Percentiles rank a stretch among this genome's conserved stretches.
phyloP scores from a whole-genome alignment of 2,797 vertebrate genomes.

The Dromococcyx pavoninus region DNA sequence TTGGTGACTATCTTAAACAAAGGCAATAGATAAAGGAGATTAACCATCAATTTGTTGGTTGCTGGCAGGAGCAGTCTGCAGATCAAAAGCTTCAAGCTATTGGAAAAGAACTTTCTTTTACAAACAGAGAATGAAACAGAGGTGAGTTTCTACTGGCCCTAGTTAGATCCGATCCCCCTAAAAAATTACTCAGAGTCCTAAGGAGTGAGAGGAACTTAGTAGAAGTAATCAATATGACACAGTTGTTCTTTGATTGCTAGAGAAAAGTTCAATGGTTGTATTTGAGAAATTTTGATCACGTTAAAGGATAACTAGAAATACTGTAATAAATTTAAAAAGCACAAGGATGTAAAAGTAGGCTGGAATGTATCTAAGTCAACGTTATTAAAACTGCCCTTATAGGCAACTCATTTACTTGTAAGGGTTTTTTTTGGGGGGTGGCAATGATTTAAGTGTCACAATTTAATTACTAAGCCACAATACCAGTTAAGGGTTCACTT shows the following conservation, averaged over 20 bases:
- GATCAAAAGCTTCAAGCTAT: neutral
- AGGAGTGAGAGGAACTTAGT: neutral
- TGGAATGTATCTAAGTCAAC: neutral
- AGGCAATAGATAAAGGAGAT: neutral
- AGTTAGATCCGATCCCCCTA: neutral
- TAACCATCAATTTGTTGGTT: neutral
- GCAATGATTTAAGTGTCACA: neutral
- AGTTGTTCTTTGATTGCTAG: conserved; percentile 32
- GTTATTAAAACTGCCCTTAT: neutral
- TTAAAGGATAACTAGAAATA: conserved; percentile 7
- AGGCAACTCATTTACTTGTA: neutral
- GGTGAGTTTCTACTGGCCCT: neutral
- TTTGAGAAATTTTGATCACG: neutral
- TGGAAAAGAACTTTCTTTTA: neutral
- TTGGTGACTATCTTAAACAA: neutral
- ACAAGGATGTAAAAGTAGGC: neutral
- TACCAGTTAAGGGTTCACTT: neutral
- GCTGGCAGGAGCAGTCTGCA: neutral
- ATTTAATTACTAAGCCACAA: conserved; percentile 1
- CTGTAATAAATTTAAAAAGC: neutral
- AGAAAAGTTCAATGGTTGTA: neutral
- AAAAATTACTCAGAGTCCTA: conserved; percentile 2
- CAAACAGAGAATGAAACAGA: neutral
- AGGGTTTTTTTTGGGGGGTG: neutral
- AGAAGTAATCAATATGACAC: conserved; percentile 22